Base-by-base conservation (phyloP, 2,113 vertebrate genomes). In the Nannobrachium achirus region DNA sequence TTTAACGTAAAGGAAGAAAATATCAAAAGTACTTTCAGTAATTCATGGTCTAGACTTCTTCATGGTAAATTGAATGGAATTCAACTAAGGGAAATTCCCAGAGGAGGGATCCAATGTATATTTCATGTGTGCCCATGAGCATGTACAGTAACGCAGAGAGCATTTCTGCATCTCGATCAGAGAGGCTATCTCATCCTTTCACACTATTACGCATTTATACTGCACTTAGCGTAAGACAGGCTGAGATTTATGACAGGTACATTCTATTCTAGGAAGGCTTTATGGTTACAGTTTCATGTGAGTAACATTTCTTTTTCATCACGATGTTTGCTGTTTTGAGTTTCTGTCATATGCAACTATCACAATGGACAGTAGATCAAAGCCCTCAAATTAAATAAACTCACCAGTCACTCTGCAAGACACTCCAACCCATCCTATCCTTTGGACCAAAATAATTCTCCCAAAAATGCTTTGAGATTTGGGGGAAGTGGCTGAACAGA, bases 401-500 rank as follows among this genome's bases (percentile, higher is more conserved):
- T 78, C 79, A 64, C 33, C 71, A 59, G 10, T 3, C 15, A 55
- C 52, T 33, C 52, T 4, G 52, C 64, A 45, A 65, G 57, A 16
- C 38, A 49, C 25, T 41, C 46, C 61, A 75, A 39, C 40, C n/a
- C 20, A 1, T 78, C 61, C 25, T n/a, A 1, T 75, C 59, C 42
- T 56, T 76, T 40, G 25, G 45, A 78, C 55, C 25, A 20, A 33
- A 20, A 63, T 70, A 71, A 57, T 76, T 78, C 73, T 73, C 63
- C 40, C 63, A 45, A 64, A 61, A 83, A 85, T 69, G 83, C 73
- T 79, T 56, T 25, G 76, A 89, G 80, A 87, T 89, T 86, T 69
- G 69, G 58, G 60, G 80, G 71, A 76, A 83, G 87, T 82, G 87
- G 81, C 89, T 89, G 84, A 91, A 89, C 90, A 92, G 91, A 89